Evolutionary conservation across 2,888 invertebrate species (phyloP), one percentile per base, ranked within the genome.

Genomic region (Drosophila multiciliata): DNA sequence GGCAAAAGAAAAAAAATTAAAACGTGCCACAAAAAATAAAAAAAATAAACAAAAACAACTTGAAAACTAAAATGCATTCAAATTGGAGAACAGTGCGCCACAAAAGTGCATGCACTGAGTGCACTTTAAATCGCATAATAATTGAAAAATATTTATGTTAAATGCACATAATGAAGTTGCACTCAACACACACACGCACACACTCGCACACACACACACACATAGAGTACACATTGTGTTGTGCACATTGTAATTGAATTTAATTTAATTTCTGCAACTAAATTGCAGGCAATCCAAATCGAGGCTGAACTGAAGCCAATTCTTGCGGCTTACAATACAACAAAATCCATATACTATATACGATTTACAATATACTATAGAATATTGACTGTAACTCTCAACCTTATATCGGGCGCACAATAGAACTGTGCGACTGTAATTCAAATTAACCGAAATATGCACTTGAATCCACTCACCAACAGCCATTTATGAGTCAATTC

Each of bases 111-210:
- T 64, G 64, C 26, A 64, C 66, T 65, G 32, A 87, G 83, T 85
- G 88, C 88, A 89, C 86, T 84, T 88, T 90, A 80, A 85, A 90
- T 89, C 85, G 90, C 85, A 90, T 86, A 84, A 89, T 90, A 87
- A 87, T 87, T 87, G 89, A 84, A 84, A 87, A 85, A 90, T 45
- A 80, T 90, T 79, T 80, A 84, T 84, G 77, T 80, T 90, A 82
- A 87, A 87, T 87, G 82, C 87, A 82, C 69, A 90, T 87, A 90
- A 90, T 87, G 87, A 90, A 89, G 90, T 87, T 81, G 89, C 82
- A 82, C 88, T 78, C 80, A 62, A 38, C 65, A 66, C 45, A 53
- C 38, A 53, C 57, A 73, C 60, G 15, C 55, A 55, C 35, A 45
- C 26, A 55, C 40, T 29, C 0, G 26, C 23, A 50, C 38, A 38